phyloP scores from a whole-genome alignment of 2,888 invertebrate genomes.

The Eristalinus sepulchralis region DNA sequence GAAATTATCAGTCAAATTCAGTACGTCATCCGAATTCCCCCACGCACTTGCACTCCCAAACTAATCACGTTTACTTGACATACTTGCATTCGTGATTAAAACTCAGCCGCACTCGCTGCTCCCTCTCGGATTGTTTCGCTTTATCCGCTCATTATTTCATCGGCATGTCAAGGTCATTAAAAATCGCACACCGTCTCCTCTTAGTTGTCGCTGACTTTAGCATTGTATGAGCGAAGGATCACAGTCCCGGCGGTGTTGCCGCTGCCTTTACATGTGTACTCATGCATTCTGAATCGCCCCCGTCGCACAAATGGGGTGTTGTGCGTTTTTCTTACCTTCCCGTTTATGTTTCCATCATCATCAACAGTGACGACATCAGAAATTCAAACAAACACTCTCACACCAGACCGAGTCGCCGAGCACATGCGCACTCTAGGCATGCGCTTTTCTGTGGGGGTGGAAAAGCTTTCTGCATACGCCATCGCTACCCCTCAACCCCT shows the following conservation, averaged over 20 bases:
- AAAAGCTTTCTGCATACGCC: constrained; percentile 62
- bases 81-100: constrained; percentile 9
- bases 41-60: neutral
- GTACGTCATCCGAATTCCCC: neutral
- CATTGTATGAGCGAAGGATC: constrained; percentile 3
- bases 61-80: neutral
- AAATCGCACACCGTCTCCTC: constrained; percentile 23
- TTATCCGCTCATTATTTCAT: constrained; percentile 31
- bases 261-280: neutral
- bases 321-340: neutral
- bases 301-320: neutral
- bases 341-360: constrained; percentile 16
- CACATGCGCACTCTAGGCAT: constrained; percentile 56
- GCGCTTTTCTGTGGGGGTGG: constrained; percentile 67
- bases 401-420: neutral
- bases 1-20: neutral
- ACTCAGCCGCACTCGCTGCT: neutral
- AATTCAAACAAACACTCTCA: neutral
- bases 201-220: constrained; percentile 39
- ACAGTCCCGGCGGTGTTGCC: neutral
- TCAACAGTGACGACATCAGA: constrained; percentile 37
- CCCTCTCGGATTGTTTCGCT: neutral
- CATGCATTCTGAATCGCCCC: no score
- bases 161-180: constrained; percentile 38
- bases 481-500: neutral